Evolutionary conservation across 2,797 vertebrate species (phyloP).

Genomic region (Enteromius treurensis): DNA sequence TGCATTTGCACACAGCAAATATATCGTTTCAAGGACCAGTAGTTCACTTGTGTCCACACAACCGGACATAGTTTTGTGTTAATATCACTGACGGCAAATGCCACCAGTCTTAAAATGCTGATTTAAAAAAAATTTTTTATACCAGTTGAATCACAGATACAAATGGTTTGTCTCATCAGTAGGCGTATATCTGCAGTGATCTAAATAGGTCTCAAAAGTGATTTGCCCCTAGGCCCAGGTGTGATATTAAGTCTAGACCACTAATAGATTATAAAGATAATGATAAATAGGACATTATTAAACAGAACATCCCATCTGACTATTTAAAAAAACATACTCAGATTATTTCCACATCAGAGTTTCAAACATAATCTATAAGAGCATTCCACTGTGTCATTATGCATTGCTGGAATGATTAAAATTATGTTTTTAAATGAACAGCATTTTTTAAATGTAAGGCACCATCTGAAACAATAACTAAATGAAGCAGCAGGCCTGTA

Average conservation of each 20-base stretch:
- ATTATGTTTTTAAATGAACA: constrained; percentile 54
- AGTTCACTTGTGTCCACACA: background rate
- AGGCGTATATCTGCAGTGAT: background rate
- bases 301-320: background rate
- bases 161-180: background rate
- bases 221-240: background rate
- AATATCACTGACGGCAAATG: background rate
- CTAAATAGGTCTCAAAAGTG: background rate
- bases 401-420: constrained; percentile 39
- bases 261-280: background rate
- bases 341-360: constrained; percentile 39
- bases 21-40: background rate
- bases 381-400: constrained; percentile 48
- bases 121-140: no score
- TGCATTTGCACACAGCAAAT: background rate
- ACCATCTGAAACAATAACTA: constrained; percentile 51
- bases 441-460: constrained; percentile 65
- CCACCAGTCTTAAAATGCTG: background rate
- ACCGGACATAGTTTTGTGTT: constrained; percentile 31
- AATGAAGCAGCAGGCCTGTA: constrained; percentile 23
- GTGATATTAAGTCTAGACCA: constrained; percentile 5
- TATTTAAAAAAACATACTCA: background rate
- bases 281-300: background rate
- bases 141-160: background rate
- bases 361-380: constrained; percentile 60